Conservation (phyloP, 2,113 vertebrate species). For the Laterallus jamaicensis region DNA sequence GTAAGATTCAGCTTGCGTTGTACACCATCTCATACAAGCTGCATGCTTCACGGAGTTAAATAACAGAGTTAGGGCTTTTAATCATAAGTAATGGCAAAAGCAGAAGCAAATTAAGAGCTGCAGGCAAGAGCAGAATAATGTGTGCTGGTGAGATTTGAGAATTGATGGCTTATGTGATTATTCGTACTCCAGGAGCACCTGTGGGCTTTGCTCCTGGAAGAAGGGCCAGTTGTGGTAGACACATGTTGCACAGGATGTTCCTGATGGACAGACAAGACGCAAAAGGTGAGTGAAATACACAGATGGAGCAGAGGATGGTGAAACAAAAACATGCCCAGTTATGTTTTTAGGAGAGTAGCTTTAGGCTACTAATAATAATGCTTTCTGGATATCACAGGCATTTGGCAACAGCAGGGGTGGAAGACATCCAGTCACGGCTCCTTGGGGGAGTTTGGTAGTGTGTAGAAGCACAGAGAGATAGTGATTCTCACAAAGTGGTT, state of each 20-base stretch:
- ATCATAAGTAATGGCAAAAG: slow-evolving; percentile 45
- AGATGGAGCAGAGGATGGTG: not conserved
- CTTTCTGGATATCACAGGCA: not conserved
- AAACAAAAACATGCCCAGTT: not conserved
- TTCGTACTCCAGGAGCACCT: not conserved
- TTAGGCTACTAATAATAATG: not conserved
- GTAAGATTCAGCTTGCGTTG: not conserved
- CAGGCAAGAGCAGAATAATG: not conserved
- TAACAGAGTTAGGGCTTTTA: slow-evolving; percentile 43
- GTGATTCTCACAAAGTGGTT: not conserved
- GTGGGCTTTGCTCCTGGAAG: not conserved
- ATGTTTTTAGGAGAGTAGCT: not conserved
- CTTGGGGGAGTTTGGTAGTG: not conserved
- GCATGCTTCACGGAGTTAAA: slow-evolving; percentile 23
- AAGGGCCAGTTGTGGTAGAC: not conserved
- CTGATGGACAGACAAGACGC: not conserved
- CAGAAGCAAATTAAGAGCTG: slow-evolving; percentile 57
- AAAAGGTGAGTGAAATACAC: not conserved
- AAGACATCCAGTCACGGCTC: not conserved
- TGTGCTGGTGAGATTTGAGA: slow-evolving; percentile 11
- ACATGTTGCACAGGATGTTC: not conserved
- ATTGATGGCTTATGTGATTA: slow-evolving; percentile 1
- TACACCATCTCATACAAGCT: not conserved
- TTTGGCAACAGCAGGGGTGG: not conserved
- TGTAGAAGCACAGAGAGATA: not conserved